These are phyloP conservation scores for Varanus komodoensis DNA, from an alignment of 2,113 vertebrate genomes.

Conservation along the genomic window DNA sequence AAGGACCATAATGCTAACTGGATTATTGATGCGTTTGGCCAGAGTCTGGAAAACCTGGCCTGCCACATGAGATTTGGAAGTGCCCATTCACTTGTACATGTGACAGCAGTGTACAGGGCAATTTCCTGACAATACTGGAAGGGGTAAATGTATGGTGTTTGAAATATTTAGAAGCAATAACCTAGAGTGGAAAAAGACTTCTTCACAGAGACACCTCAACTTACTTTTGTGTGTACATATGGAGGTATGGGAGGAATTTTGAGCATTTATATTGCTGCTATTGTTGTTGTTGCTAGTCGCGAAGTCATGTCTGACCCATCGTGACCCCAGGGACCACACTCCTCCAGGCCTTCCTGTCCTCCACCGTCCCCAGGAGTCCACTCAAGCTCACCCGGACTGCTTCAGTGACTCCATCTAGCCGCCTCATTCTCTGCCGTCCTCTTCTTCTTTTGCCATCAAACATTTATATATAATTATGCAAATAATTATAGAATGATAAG, in stretches of 20 bases:
- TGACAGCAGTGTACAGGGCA: neutral
- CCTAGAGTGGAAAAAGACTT: neutral
- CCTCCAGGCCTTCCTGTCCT: too few species aligned
- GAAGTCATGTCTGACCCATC: too few species aligned
- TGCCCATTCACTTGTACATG: neutral
- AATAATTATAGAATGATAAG: neutral
- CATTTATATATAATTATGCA: neutral
- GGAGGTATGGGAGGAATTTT: neutral
- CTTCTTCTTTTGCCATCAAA: too few species aligned
- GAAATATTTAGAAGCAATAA: neutral
- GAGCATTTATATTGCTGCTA: too few species aligned
- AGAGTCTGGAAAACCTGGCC: neutral
- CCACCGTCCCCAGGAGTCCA: too few species aligned
- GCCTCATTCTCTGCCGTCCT: too few species aligned
- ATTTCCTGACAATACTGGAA: neutral
- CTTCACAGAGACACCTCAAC: neutral
- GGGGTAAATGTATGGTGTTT: neutral
- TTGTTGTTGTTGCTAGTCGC: too few species aligned
- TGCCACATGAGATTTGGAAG: neutral
- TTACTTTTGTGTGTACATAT: neutral
- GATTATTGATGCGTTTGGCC: neutral
- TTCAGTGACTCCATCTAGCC: too few species aligned
- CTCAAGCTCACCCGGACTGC: too few species aligned
- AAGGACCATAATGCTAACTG: too few species aligned
- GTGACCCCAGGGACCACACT: too few species aligned